Percentiles rank a stretch among this genome's conserved stretches.
Conservation (phyloP, 64 coral and sea anemone species). For the Acropora yongei region DNA sequence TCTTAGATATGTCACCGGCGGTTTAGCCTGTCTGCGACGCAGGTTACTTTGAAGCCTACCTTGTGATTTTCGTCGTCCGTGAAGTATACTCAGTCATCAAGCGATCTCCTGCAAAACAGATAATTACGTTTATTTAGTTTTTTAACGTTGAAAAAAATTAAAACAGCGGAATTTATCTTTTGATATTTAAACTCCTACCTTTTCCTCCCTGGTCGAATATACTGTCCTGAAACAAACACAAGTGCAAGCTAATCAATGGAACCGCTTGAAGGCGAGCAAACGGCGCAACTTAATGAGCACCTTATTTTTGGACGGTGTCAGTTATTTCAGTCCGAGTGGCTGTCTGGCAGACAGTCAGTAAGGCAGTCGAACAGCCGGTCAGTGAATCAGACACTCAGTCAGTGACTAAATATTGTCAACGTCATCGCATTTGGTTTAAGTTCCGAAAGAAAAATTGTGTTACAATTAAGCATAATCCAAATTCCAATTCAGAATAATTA, state of each 20-base stretch:
- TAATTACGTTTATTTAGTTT: neutral
- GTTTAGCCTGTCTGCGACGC: neutral
- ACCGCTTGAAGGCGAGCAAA: neutral
- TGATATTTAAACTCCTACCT: neutral
- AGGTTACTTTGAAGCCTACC: constrained; percentile 2
- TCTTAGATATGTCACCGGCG: no score
- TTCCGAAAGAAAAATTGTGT: no score
- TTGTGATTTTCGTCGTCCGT: neutral
- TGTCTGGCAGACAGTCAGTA: no score
- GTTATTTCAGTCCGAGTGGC: no score
- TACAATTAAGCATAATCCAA: no score
- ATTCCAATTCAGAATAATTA: no score
- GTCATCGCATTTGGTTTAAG: no score
- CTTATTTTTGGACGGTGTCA: no score
- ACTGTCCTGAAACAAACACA: neutral
- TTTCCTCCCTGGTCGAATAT: constrained; percentile 7
- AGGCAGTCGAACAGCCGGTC: no score
- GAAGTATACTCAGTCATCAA: neutral
- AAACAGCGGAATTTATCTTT: neutral
- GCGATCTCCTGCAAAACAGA: neutral
- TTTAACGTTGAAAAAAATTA: neutral
- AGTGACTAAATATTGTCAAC: no score
- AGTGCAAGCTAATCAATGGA: neutral
- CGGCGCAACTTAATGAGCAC: no score
- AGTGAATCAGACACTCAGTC: no score